phyloP scores from a whole-genome alignment of 2,888 invertebrate species.

The Amiota communis region DNA sequence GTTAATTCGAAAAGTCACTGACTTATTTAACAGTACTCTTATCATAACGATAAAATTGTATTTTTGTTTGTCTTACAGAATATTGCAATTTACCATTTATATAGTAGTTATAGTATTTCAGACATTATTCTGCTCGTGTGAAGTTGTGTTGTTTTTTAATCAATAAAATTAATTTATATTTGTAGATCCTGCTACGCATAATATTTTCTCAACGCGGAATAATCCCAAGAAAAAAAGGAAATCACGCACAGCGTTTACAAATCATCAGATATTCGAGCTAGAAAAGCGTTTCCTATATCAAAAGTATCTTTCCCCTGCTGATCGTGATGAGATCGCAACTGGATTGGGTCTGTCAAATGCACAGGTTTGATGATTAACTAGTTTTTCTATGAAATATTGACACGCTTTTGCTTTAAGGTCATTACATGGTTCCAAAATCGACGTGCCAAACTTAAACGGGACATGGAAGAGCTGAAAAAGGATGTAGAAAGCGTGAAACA shows the following conservation, averaged over 20 bases:
- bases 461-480: constrained; percentile 97
- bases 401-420: constrained; percentile 74
- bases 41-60: too few relatives aligned
- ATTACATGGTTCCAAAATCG: constrained; percentile 98
- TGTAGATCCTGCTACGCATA: constrained; percentile 89
- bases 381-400: neutral
- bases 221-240: constrained; percentile 97
- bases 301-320: constrained; percentile 97
- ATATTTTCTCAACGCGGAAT: constrained; percentile 91
- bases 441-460: constrained; percentile 93
- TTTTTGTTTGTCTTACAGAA: too few relatives aligned
- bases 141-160: too few relatives aligned
- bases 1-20: too few relatives aligned
- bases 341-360: constrained; percentile 95
- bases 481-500: constrained; percentile 95
- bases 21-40: too few relatives aligned
- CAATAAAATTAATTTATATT: constrained; percentile 22
- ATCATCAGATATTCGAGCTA: constrained; percentile 97
- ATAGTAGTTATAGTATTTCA: too few relatives aligned
- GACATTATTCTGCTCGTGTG: too few relatives aligned
- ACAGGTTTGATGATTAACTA: constrained; percentile 75
- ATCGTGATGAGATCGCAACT: constrained; percentile 96
- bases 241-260: constrained; percentile 97
- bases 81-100: too few relatives aligned
- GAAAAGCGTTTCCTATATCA: constrained; percentile 99